These are phyloP conservation scores for Baccha elongata DNA, from an alignment of 2,888 invertebrate genomes.

Conservation along the genomic window DNA sequence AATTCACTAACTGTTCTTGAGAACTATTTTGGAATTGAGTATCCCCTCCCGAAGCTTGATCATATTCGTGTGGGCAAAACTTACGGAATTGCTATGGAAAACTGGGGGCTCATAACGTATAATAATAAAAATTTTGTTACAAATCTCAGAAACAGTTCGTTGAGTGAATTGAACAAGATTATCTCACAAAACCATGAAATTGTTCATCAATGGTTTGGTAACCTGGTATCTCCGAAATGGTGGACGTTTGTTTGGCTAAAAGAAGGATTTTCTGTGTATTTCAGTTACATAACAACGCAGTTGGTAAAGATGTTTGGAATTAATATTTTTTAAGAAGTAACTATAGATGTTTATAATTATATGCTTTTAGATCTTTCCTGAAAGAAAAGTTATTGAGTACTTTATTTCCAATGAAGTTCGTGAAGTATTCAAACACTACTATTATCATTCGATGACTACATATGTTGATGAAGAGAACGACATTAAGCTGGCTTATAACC, in stretches of 20 bases:
- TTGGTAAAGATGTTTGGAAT: conserved; percentile 74
- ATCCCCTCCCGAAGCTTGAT: conserved; percentile 91
- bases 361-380: conserved; percentile 82
- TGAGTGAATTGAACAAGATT: conserved; percentile 78
- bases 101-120: conserved; percentile 95
- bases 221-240: conserved; percentile 87
- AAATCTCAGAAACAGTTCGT: conserved; percentile 82
- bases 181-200: conserved; percentile 85
- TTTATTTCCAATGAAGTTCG: conserved; percentile 1
- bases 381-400: neutral
- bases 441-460: neutral
- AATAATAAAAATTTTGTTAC: conserved; percentile 75
- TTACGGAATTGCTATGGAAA: conserved; percentile 94
- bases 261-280: conserved; percentile 87
- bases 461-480: conserved; percentile 15
- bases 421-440: neutral
- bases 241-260: conserved; percentile 90
- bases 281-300: conserved; percentile 79
- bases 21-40: conserved; percentile 88
- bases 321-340: too few species aligned
- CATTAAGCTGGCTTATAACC: conserved; percentile 13
- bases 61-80: conserved; percentile 95
- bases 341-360: neutral
- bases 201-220: conserved; percentile 92
- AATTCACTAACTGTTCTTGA: conserved; percentile 81